Evolutionary conservation across 1,140 invertebrate genomes (phyloP).

Genomic region (Orius insidiosus): DNA sequence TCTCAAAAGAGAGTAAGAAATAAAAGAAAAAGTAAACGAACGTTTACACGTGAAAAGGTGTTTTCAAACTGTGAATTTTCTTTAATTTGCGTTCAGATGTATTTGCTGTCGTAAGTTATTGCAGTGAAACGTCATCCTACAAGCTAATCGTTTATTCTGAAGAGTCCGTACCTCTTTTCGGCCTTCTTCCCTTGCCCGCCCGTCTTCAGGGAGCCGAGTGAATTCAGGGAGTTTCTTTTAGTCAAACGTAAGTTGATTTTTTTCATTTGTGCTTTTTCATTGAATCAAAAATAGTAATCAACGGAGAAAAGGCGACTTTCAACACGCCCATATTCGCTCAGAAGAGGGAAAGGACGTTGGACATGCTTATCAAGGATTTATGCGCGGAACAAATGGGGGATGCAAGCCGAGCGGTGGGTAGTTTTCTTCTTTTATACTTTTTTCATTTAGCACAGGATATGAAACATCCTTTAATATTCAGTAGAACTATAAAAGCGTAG

Average conservation of each 20-base stretch:
- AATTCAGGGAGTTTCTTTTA: constrained; percentile 58
- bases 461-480: no score
- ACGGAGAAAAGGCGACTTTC: constrained; percentile 77
- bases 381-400: constrained; percentile 66
- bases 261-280: no score
- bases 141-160: constrained; percentile 64
- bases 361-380: constrained; percentile 66
- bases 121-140: constrained; percentile 39
- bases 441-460: no score
- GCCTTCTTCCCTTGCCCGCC: constrained; percentile 69
- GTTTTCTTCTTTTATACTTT: no score
- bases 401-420: constrained; percentile 21
- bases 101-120: constrained; percentile 55
- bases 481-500: neutral
- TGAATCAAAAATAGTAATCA: constrained; percentile 68
- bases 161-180: constrained; percentile 70
- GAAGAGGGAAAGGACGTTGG: constrained; percentile 65
- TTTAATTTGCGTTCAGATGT: constrained; percentile 47
- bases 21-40: no score
- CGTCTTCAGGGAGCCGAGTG: constrained; percentile 49
- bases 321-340: constrained; percentile 72
- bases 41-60: no score
- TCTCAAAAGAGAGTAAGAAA: no score
- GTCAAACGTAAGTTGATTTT: constrained; percentile 53
- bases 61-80: no score